These are phyloP conservation scores for Ivindomyrus marchei DNA, from an alignment of 2,113 vertebrate species.

Conservation along the genomic window DNA sequence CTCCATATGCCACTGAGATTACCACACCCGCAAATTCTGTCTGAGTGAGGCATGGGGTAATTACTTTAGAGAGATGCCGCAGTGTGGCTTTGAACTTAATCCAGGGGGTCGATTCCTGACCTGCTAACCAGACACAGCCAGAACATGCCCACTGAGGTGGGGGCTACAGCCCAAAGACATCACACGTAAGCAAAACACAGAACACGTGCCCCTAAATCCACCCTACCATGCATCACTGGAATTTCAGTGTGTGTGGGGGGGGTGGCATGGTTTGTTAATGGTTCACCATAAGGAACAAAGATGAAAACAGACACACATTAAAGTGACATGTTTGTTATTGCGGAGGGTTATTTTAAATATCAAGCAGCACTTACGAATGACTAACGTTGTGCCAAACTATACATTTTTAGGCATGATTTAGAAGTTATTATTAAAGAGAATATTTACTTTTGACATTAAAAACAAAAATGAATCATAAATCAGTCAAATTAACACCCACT, in stretches of 20 bases:
- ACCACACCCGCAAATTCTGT: conserved; percentile 54
- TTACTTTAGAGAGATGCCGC: conserved; percentile 60
- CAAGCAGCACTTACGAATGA: neutral
- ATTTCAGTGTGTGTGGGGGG: neutral
- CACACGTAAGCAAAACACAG: neutral
- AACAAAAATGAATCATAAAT: neutral
- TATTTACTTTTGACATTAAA: neutral
- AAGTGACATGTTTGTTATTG: neutral
- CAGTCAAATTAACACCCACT: neutral
- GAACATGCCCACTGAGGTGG: neutral
- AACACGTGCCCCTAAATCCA: neutral
- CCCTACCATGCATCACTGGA: neutral
- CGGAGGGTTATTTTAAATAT: neutral
- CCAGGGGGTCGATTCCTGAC: conserved; percentile 42
- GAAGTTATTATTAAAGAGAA: neutral
- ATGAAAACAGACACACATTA: neutral
- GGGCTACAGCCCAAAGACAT: neutral
- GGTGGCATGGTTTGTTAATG: neutral
- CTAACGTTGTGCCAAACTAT: neutral
- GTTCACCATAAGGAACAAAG: neutral
- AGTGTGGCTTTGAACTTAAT: conserved; percentile 43
- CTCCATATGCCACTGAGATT: conserved; percentile 59
- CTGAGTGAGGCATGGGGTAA: conserved; percentile 55
- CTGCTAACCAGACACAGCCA: conserved; percentile 27
- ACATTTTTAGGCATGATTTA: neutral